Evolutionary conservation across 2,797 vertebrate genomes (phyloP), one percentile per base, ranked within the genome.

Genomic region (Coracias cyanogaster): DNA sequence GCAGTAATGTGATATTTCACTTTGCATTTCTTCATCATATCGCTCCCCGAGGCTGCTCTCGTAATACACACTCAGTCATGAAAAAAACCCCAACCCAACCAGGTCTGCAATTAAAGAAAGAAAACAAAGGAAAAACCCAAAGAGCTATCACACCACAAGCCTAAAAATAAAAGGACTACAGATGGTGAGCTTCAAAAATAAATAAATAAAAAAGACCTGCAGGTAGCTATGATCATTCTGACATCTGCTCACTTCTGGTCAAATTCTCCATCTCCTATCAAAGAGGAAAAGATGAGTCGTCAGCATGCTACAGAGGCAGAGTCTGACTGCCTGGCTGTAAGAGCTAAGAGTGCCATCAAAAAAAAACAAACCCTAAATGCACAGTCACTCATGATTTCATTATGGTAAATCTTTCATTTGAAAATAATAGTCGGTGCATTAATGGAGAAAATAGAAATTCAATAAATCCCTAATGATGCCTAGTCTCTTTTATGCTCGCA

Each of bases 381-480:
- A 79, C 31, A 77, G 48, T 79, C 73, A 91, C 73, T 86, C 74
- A 77, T 67, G 55, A 91, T 85, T 94, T 93, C 74, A 85, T 82
- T 73, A 73, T 15, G 19, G 67, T 87, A 82, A 69, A 67, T 82
- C 72, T 93, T 90, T 89, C 77, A 86, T 60, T 92, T 86, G 78
- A 86, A 91, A 96, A 88, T 82, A 94, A 91, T 41, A 86, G 85
- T 90, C 2, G 0, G 85, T 51, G 74, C 39, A 72, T 88, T 58
- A 89, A 81, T 18, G 33, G 90, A 90, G 80, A 94, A 95, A 95
- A 95, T 26, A 94, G 81, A 80, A 90, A 69, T 45, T 80, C 71
- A 72, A 57, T 89, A 92, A 93, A 90, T 93, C 71, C 74, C 82
- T 92, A 86, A 87, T 67, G 78, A 67, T 67, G 64, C 26, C 12